phyloP scores from a whole-genome alignment of 2,888 invertebrate genomes.

The Chaetogeoica ovagalla region DNA sequence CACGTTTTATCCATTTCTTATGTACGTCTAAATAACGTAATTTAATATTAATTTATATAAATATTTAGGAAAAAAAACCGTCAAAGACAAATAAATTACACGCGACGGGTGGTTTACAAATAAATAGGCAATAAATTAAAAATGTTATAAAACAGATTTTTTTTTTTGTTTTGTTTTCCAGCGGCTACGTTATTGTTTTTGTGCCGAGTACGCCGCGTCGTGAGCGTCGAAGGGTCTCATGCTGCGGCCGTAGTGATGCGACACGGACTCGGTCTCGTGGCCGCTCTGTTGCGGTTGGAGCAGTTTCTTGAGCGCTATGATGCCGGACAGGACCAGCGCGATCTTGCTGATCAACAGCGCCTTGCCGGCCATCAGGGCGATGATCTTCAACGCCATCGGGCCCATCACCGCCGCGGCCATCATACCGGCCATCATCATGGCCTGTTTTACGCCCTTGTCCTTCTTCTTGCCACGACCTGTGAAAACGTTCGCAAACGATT shows the following conservation, averaged over 20 bases:
- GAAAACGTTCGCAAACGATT: too few species aligned
- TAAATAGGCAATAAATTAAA: conserved; percentile 15
- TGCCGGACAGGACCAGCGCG: conserved; percentile 52
- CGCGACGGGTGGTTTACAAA: not conserved
- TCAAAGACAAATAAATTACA: too few species aligned
- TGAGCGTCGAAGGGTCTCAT: not conserved
- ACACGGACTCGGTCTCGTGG: conserved; percentile 49
- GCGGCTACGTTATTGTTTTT: not conserved
- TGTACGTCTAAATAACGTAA: too few species aligned
- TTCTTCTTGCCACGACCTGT: conserved; percentile 49
- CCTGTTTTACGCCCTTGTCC: conserved; percentile 51
- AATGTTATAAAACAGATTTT: not conserved
- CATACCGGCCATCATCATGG: conserved; percentile 51
- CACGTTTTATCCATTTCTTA: too few species aligned
- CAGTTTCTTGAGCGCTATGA: conserved; percentile 52
- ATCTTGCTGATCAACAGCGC: conserved; percentile 53
- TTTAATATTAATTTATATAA: too few species aligned
- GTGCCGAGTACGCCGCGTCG: conserved; percentile 22
- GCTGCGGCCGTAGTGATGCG: conserved; percentile 52
- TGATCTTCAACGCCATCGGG: conserved; percentile 43
- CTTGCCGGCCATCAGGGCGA: conserved; percentile 51
- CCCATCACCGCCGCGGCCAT: conserved; percentile 50
- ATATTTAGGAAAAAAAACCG: too few species aligned
- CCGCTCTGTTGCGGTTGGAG: conserved; percentile 46
- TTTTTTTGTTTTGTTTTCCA: too few species aligned